Conservation (phyloP, 2,888 invertebrate species). For the Stenchaetothrips biformis region DNA sequence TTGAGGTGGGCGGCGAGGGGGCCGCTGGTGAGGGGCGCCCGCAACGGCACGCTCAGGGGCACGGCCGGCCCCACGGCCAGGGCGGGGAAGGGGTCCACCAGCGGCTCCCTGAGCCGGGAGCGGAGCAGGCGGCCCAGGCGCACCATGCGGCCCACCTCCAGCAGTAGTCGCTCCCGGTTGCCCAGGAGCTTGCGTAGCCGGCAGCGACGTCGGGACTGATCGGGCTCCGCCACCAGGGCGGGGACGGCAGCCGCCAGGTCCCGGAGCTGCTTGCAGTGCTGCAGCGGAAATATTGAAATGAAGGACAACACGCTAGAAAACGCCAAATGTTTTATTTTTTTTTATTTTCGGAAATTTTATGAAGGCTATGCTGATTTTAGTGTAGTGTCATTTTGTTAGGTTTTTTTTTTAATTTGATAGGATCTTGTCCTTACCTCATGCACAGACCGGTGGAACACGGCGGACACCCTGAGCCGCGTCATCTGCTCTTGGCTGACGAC, state of each 20-base stretch:
- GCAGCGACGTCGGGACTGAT: conserved; percentile 34
- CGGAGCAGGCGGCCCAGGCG: conserved; percentile 62
- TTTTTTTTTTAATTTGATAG: neutral
- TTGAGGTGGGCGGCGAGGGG: neutral
- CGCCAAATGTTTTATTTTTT: neutral
- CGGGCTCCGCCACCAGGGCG: conserved; percentile 45
- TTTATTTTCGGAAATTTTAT: neutral
- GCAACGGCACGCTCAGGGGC: neutral
- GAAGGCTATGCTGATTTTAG: neutral
- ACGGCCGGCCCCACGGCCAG: neutral
- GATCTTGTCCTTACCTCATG: conserved; percentile 44
- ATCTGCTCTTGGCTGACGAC: conserved; percentile 69
- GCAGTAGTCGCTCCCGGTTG: conserved; percentile 58
- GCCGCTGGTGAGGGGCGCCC: neutral
- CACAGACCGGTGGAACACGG: conserved; percentile 66
- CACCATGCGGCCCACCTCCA: conserved; percentile 68
- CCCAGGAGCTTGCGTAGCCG: conserved; percentile 54
- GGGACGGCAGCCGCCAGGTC: conserved; percentile 57
- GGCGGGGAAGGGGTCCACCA: conserved; percentile 40
- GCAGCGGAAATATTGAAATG: conserved; percentile 30
- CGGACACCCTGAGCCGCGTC: conserved; percentile 67
- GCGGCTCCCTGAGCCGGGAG: conserved; percentile 61
- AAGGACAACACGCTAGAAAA: neutral
- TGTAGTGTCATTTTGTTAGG: neutral
- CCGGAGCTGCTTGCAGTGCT: conserved; percentile 58